Base-by-base conservation (phyloP, 2,113 vertebrate species). In the Coptodon bakossiorum region DNA sequence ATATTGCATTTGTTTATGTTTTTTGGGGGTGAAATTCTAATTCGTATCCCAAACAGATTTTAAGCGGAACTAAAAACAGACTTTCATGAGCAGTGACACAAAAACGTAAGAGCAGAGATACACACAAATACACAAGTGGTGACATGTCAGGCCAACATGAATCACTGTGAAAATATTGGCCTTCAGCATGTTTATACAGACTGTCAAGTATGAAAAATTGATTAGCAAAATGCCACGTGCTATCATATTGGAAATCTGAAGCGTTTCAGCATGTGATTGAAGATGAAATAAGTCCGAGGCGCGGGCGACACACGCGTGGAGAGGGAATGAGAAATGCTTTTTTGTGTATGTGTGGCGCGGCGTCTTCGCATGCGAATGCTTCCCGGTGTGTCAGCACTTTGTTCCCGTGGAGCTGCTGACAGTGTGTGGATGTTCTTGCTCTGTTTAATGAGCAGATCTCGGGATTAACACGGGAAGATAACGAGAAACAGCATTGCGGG, bases 401-500 rank as follows among this genome's bases (percentile, higher is more conserved):
- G 63, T 87, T 92, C 90, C 80, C 4, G 80, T 43, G 71, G 91
- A 93, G 88, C 29, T 87, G 90, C 92, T 88, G 92, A 93, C 90
- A 91, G 90, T 29, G 92, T 90, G 90, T 80, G 79, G 87, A 92
- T 93, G 91, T 92, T 92, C 84, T 73, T 50, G 50, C 81, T 83
- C 57, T 80, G 86, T 93, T 80, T 94, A 91, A 92, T 91, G 90
- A 93, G 87, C 80, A 92, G 85, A 91, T 91, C 57, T 81, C 38
- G 7, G 85, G 88, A 95, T 95, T 91, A 94, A 91, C 84, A 89
- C 56, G 3, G 53, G 81, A 66, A 57, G 66, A 85, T 90, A 91
- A 93, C 90, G 83, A 91, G 80, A 86, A 93, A 79, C 83, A 81
- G 85, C 88, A 68, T 90, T 22, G 14, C 53, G 48, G 85, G 85